Base-by-base conservation (phyloP, 1,140 invertebrate genomes). In the Lepidurus packardi region DNA sequence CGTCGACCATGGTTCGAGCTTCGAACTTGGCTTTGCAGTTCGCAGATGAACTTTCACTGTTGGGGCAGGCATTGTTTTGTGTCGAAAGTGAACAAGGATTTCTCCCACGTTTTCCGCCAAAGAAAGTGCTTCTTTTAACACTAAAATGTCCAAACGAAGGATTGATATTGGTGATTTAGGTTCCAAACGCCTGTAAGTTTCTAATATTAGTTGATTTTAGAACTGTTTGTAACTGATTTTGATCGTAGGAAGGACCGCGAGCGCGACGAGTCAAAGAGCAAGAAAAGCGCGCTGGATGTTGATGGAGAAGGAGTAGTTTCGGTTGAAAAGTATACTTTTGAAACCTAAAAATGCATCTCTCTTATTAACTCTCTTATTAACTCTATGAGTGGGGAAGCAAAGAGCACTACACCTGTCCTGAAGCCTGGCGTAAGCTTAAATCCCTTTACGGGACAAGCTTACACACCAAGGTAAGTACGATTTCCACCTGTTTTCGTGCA, bases 71-170 rank as follows among this genome's bases (percentile, higher is more conserved):
- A 65, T 65, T 65, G 53, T 65, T 65, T 65, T 65, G 53, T 65
- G 53, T 65, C 53, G 53, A 65, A 65, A 65, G 53, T 0, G 53
- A 7, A 65, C n/a, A 65, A 65, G 34, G 53, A 16, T 43, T 47
- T 77, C 25, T 45, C 25, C 44, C 43, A 53, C 65, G 24, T 44
- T 44, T 47, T 47, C 34, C 47, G 24, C 24, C 75, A 24, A 44
- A 8, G 25, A 9, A 76, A 53, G 11, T 45, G 44, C 65, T 53
- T 77, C 13, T 78, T 78, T 24, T 25, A 9, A 45, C 7, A 6
- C 25, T 34, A 21, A 73, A 53, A 94, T 94, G 92, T 93, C 92
- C 24, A 94, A 93, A 84, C 87, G 92, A 80, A 89, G 92, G 83
- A 93, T 94, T 82, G 92, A 94, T 87, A 91, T 93, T 42, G 88